Evolutionary conservation across 2,113 vertebrate genomes (phyloP), one percentile per base, ranked within the genome.

Genomic region (Syrrhaptes paradoxus): DNA sequence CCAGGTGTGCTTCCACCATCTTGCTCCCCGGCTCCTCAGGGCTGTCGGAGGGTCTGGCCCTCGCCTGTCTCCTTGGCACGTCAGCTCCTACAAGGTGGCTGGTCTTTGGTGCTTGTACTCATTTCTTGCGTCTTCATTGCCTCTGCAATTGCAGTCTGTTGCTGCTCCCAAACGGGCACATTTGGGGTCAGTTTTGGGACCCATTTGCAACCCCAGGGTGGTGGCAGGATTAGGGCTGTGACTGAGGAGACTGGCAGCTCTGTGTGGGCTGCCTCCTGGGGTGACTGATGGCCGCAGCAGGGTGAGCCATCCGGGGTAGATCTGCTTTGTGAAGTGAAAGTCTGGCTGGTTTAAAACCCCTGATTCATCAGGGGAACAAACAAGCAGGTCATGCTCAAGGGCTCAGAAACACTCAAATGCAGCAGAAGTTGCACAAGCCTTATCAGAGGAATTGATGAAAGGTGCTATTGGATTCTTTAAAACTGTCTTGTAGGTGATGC

Each of bases 401-500:
- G 2, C 49, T 85, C 8, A 31, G 49, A 29, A 87, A 1, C 45
- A 8, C 22, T 45, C 8, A 26, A 29, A 18, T 29, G 26, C 10
- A 19, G 38, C 13, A 13, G 36, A 17, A 52, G 29, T 48, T 75
- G 28, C 1, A 1, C 4, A 19, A 79, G 49, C 31, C 7, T 32
- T 1, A 2, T 1, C 11, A 28, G 14, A 38, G 36, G 25, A 17
- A 17, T 90, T 8, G 5, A 0, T 32, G 31, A 41, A 49, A 74
- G n/a, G 34, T 68, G 57, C 38, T 75, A 14, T 24, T 26, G 19
- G 46, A 5, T 72, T 74, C 16, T 73, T 83, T 78, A 46, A 74
- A 96, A 83, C 49, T 97, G 34, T 45, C 61, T 87, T 4, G 8
- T 86, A 98, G 98, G 90, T 71, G 57, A 91, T 84, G 87, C 92